phyloP scores from a whole-genome alignment of 1,140 invertebrate species.

The Fopius arisanus region DNA sequence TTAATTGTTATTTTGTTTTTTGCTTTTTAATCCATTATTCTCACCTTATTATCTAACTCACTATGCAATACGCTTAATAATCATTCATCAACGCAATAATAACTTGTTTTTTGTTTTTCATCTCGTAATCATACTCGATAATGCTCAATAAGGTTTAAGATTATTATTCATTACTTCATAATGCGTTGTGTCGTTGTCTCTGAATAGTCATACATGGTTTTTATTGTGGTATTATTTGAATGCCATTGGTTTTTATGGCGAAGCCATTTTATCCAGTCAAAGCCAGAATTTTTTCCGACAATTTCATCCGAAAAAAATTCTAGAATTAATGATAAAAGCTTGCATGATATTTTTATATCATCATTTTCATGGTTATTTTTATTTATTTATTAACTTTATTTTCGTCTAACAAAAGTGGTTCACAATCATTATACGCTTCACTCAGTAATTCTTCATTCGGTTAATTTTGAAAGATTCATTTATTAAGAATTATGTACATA shows the following conservation, averaged over 20 bases:
- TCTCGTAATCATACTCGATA: conserved; percentile 3
- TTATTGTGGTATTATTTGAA: conserved; percentile 30
- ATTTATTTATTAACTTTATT: background rate
- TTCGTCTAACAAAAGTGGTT: background rate
- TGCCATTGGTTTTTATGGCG: conserved; percentile 26
- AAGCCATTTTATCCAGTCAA: conserved; percentile 27
- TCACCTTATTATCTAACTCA: conserved; percentile 19
- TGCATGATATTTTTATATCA: conserved; percentile 2
- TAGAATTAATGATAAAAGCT: conserved; percentile 25
- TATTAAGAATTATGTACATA: conserved; percentile 51
- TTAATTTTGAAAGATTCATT: background rate
- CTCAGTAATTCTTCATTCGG: background rate
- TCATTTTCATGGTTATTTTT: background rate
- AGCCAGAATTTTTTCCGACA: background rate
- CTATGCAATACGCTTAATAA: conserved; percentile 20
- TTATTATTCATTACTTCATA: conserved; percentile 50
- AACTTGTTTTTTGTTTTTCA: conserved; percentile 10
- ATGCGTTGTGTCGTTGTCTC: conserved; percentile 65
- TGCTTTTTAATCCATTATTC: conserved; percentile 16
- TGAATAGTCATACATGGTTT: conserved; percentile 57
- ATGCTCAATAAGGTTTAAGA: conserved; percentile 22
- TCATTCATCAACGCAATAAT: conserved; percentile 28
- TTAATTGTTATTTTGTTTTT: conserved; percentile 16
- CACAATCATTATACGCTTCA: conserved; percentile 4
- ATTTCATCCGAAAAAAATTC: background rate